phyloP scores from a whole-genome alignment of 2,888 invertebrate species.

The Nomada ferruginata region DNA sequence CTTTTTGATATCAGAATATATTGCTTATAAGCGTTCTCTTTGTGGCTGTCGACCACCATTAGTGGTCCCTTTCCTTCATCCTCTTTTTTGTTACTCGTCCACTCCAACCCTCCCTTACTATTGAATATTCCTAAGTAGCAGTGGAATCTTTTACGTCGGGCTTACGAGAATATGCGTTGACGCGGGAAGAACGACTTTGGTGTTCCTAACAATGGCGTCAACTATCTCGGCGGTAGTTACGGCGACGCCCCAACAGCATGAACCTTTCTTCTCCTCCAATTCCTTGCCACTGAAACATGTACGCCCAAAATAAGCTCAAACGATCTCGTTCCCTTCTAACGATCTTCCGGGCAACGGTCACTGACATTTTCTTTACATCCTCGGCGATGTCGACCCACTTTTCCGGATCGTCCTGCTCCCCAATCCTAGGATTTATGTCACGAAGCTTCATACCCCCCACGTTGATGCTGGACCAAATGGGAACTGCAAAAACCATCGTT shows the following conservation, averaged over 20 bases:
- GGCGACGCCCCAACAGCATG: constrained; percentile 84
- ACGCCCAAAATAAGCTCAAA: neutral
- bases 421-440: constrained; percentile 86
- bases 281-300: constrained; percentile 63
- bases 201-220: constrained; percentile 83
- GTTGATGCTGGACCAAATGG: constrained; percentile 88
- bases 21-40: no score
- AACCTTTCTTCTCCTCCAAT: constrained; percentile 72
- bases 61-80: no score
- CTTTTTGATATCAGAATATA: no score
- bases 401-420: constrained; percentile 85
- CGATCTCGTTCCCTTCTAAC: neutral
- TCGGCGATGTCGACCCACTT: constrained; percentile 84
- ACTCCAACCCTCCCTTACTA: no score
- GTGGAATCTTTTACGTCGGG: no score
- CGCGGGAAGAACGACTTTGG: constrained; percentile 82
- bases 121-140: no score
- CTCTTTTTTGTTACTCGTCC: no score
- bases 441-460: constrained; percentile 87
- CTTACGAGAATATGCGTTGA: constrained; percentile 84
- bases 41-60: no score
- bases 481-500: constrained; percentile 82
- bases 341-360: neutral
- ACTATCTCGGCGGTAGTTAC: constrained; percentile 83
- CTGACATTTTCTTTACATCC: constrained; percentile 74